Percentiles rank a stretch among this genome's conserved stretches.
phyloP scores from a whole-genome alignment of 2,113 vertebrate species.

The Sphyrna mokarran region DNA sequence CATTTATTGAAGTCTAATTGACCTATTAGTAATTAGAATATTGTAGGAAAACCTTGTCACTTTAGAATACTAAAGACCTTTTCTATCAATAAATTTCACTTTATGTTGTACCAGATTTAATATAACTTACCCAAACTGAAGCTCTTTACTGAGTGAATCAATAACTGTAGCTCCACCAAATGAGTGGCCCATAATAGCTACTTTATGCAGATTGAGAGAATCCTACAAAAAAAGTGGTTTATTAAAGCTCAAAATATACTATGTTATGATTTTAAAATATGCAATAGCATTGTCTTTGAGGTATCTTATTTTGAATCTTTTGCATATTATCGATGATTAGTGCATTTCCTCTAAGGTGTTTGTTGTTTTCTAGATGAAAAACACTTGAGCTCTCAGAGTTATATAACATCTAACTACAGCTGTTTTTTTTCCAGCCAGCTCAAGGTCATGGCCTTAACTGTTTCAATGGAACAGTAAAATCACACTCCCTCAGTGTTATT shows the following conservation, averaged over 20 bases:
- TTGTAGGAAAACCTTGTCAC: not conserved
- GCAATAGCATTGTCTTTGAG: not conserved
- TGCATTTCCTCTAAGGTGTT: not conserved
- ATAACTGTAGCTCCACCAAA: constrained; percentile 87
- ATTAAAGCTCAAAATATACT: not conserved
- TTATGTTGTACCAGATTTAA: not conserved
- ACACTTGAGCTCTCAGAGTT: not conserved
- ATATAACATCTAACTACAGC: not conserved
- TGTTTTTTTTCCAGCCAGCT: not conserved
- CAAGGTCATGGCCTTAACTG: not conserved
- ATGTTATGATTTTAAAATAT: not conserved
- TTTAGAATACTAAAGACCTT: not conserved
- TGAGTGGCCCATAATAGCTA: constrained; percentile 83
- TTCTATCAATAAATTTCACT: not conserved
- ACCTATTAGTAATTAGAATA: not conserved
- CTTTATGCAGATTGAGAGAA: constrained; percentile 71
- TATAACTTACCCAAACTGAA: constrained; percentile 75
- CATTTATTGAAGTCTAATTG: not conserved
- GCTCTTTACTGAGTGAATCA: constrained; percentile 77
- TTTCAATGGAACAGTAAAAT: not conserved
- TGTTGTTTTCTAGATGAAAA: not conserved
- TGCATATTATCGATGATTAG: not conserved
- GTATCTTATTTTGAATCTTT: not conserved
- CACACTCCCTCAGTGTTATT: not conserved
- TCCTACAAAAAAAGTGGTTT: constrained; percentile 58